Conservation (phyloP, 2,888 invertebrate species). For the Camponotus fellah region DNA sequence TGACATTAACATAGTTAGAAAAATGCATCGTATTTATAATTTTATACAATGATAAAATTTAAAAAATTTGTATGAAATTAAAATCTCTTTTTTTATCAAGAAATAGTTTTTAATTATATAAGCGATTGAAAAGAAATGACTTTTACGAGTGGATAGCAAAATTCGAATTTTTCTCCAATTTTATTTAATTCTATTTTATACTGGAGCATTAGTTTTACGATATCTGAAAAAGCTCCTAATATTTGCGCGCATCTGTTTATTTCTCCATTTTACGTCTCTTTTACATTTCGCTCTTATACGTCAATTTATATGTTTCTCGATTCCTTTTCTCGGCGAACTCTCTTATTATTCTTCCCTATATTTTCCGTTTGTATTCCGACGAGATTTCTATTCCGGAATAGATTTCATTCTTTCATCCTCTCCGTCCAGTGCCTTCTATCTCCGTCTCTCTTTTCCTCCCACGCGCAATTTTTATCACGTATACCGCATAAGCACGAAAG, state of each 20-base stretch:
- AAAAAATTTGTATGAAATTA: not conserved
- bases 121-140: not conserved
- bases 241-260: constrained; percentile 20
- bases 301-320: not conserved
- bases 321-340: not conserved
- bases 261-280: not conserved
- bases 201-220: not conserved
- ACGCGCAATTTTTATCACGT: not conserved
- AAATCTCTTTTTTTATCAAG: not conserved
- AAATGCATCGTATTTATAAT: not conserved
- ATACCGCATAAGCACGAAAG: constrained; percentile 21
- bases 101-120: not conserved
- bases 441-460: constrained; percentile 7
- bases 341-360: not conserved
- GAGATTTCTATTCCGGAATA: constrained; percentile 12
- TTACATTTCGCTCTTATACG: not conserved
- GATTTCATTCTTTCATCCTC: not conserved
- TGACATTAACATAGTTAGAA: not conserved
- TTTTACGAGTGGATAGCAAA: not conserved
- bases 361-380: not conserved
- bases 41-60: constrained; percentile 7
- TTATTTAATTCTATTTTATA: not conserved
- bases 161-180: not conserved
- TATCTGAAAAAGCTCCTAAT: not conserved
- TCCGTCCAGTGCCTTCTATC: not conserved